These are phyloP conservation scores for Phalera bucephala DNA, from an alignment of 2,888 invertebrate genomes.

Conservation along the genomic window DNA sequence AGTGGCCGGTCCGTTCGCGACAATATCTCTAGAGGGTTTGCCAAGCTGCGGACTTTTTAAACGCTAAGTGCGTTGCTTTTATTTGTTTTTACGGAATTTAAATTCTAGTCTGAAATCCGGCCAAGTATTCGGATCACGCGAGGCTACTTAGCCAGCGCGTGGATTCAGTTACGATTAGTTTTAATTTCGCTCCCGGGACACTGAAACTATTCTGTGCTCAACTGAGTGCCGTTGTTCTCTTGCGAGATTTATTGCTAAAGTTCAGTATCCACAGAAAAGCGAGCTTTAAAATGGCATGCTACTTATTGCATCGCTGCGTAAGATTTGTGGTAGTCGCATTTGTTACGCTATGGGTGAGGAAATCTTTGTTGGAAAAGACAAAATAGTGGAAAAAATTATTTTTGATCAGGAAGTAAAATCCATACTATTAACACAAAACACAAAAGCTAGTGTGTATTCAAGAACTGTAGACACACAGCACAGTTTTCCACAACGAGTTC, in stretches of 20 bases:
- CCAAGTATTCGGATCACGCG: conserved; percentile 48
- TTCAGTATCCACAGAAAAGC: conserved; percentile 28
- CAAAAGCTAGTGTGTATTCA: too few relatives aligned
- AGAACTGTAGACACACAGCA: conserved; percentile 38
- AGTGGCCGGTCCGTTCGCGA: conserved; percentile 42
- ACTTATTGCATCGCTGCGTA: conserved; percentile 17
- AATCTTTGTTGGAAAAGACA: too few relatives aligned
- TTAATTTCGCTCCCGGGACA: conserved; percentile 51
- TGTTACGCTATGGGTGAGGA: background rate
- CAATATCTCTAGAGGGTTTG: conserved; percentile 39
- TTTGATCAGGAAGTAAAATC: conserved; percentile 33
- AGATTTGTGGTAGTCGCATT: conserved; percentile 1
- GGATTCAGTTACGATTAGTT: conserved; percentile 50
- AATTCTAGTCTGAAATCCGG: conserved; percentile 23
- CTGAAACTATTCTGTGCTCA: conserved; percentile 37
- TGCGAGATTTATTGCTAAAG: conserved; percentile 43
- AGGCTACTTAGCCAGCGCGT: conserved; percentile 34
- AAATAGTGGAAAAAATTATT: too few relatives aligned
- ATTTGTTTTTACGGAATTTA: conserved; percentile 21
- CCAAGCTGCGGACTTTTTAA: conserved; percentile 56
- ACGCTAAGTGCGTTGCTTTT: conserved; percentile 40
- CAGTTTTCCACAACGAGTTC: conserved; percentile 53
- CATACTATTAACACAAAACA: too few relatives aligned
- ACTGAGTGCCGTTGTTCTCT: conserved; percentile 24
- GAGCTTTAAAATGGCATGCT: conserved; percentile 22